Conservation (phyloP, 2,113 vertebrate genomes). For the Xerus inauris region DNA sequence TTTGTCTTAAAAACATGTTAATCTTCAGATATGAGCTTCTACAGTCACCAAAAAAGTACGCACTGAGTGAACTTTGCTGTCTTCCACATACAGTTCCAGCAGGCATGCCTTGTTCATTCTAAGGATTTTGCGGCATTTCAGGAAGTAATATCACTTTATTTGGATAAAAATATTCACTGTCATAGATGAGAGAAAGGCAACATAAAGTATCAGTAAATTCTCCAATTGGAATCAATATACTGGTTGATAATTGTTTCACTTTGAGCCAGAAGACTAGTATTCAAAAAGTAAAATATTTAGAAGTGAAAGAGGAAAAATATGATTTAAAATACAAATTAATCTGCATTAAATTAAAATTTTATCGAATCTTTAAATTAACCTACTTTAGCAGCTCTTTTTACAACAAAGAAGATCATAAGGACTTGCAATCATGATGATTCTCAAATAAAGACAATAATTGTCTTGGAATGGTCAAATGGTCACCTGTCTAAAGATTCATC, state of each 20-base stretch:
- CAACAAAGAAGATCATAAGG: neutral
- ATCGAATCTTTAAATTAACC: conserved; percentile 37
- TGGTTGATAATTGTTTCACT: conserved; percentile 40
- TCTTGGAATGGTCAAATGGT: neutral
- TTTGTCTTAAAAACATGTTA: conserved; percentile 36
- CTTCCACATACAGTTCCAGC: neutral
- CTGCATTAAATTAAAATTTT: conserved; percentile 23
- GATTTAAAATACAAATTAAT: conserved; percentile 18
- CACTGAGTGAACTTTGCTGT: neutral
- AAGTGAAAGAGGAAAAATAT: conserved; percentile 34
- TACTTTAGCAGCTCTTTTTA: conserved; percentile 13
- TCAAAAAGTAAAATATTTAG: conserved; percentile 42
- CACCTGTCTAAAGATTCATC: neutral
- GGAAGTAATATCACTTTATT: conserved; percentile 31
- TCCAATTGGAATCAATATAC: conserved; percentile 12
- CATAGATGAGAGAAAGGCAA: neutral
- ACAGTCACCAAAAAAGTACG: neutral
- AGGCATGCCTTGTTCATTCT: neutral
- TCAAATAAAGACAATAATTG: conserved; percentile 31
- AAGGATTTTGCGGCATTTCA: conserved; percentile 14
- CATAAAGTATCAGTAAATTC: conserved; percentile 43
- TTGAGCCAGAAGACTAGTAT: neutral
- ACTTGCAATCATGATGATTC: neutral
- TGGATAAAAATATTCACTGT: conserved; percentile 9
- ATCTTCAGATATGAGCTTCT: neutral